phyloP scores from a whole-genome alignment of 1,140 invertebrate species.

The Drosophila arizonae region DNA sequence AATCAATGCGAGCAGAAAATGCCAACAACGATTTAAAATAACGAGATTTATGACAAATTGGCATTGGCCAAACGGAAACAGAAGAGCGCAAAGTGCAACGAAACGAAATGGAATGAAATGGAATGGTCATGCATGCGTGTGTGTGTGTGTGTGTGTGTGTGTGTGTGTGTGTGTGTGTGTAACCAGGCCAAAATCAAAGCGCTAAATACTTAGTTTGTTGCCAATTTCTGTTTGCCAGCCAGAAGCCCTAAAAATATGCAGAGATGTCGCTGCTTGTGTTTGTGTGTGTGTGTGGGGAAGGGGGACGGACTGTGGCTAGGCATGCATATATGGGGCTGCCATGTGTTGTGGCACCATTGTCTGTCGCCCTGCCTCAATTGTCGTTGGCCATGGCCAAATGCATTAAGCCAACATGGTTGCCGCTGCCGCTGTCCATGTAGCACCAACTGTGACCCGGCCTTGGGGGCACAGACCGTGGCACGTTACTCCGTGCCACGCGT shows the following conservation, averaged over 20 bases:
- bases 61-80: slow-evolving; percentile 38
- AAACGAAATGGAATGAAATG: neutral
- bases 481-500: neutral
- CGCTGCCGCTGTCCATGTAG: slow-evolving; percentile 55
- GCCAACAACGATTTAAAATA: slow-evolving; percentile 73
- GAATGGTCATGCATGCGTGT: neutral
- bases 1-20: slow-evolving; percentile 53
- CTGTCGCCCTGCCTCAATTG: slow-evolving; percentile 47
- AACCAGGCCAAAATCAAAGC: slow-evolving; percentile 29
- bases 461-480: slow-evolving; percentile 24
- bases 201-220: slow-evolving; percentile 70
- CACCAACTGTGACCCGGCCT: slow-evolving; percentile 73
- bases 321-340: neutral
- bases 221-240: slow-evolving; percentile 25
- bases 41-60: slow-evolving; percentile 81
- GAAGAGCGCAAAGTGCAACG: neutral
- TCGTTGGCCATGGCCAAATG: slow-evolving; percentile 57
- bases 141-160: neutral
- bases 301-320: too few relatives aligned
- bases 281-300: neutral
- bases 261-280: neutral
- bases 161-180: neutral
- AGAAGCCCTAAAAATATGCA: slow-evolving; percentile 72
- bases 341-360: slow-evolving; percentile 27
- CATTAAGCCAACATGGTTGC: slow-evolving; percentile 55